Conservation (phyloP, 2,113 vertebrate genomes). For the Isichthys henryi region DNA sequence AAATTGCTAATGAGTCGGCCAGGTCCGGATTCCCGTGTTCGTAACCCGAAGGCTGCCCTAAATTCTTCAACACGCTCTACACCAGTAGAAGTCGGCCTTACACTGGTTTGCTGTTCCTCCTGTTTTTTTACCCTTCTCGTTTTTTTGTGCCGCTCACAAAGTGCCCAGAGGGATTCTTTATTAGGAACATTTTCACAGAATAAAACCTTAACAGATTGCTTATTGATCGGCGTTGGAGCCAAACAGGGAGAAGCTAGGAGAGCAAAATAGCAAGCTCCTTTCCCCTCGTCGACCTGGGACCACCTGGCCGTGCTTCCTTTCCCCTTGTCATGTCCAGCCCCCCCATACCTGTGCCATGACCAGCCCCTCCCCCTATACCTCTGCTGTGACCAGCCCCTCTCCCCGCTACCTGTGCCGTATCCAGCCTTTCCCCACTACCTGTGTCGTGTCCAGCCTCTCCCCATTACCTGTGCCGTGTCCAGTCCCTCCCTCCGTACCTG, state of each 20-base stretch:
- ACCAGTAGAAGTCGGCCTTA: conserved; percentile 28
- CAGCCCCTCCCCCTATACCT: not conserved
- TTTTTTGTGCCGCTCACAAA: conserved; percentile 24
- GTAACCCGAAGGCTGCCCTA: conserved; percentile 25
- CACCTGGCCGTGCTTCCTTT: not conserved
- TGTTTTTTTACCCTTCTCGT: conserved; percentile 4
- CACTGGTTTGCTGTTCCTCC: conserved; percentile 20
- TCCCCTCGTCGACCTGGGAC: not conserved
- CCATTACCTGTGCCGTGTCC: not conserved
- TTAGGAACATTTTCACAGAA: conserved; percentile 42
- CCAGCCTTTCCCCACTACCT: conserved; percentile 8
- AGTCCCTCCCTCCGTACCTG: not conserved
- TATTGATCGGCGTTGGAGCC: conserved; percentile 38
- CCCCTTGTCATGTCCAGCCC: not conserved
- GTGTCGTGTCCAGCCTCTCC: not conserved
- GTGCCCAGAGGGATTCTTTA: conserved; percentile 36
- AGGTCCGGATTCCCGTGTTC: conserved; percentile 17
- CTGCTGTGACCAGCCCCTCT: not conserved
- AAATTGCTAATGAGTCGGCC: conserved; percentile 22
- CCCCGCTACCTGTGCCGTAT: conserved; percentile 5
- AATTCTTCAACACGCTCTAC: conserved; percentile 29
- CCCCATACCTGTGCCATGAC: conserved; percentile 15
- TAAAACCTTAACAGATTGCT: conserved; percentile 48
- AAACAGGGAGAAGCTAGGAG: conserved; percentile 21
- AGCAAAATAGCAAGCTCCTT: conserved; percentile 8